Percentiles rank a stretch among this genome's conserved stretches.
These are phyloP conservation scores for Epinephelus fuscoguttatus DNA, from an alignment of 2,113 vertebrate genomes.

Conservation along the genomic window DNA sequence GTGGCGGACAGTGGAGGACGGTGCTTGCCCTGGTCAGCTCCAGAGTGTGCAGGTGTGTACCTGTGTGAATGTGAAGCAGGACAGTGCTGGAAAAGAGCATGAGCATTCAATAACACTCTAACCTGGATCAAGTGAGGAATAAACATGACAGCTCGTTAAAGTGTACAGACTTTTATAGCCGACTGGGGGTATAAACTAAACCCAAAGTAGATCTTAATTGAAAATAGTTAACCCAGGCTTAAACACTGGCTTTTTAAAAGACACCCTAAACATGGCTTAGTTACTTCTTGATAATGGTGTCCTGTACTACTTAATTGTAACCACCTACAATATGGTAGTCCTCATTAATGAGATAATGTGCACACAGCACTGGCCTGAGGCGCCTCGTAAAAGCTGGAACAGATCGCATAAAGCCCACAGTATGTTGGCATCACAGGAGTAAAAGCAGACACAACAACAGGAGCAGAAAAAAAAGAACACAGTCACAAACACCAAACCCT, in stretches of 20 bases:
- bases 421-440: not conserved
- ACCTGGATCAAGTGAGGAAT: not conserved
- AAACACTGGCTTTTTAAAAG: not conserved
- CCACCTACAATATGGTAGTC: conserved; percentile 8
- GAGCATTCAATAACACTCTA: not conserved
- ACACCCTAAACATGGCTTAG: not conserved
- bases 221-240: not conserved
- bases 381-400: conserved; percentile 19
- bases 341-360: conserved; percentile 21
- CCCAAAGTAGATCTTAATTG: not conserved
- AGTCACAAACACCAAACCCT: not conserved
- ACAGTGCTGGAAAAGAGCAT: not conserved
- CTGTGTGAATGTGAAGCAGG: conserved; percentile 27
- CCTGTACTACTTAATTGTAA: conserved; percentile 11
- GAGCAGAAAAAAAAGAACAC: not conserved
- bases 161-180: not conserved
- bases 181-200: not conserved
- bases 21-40: conserved; percentile 9
- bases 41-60: conserved; percentile 16
- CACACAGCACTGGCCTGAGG: not conserved
- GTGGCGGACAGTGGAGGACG: conserved; percentile 7
- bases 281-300: not conserved
- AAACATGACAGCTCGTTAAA: not conserved
- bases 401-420: conserved; percentile 1
- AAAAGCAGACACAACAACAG: conserved; percentile 6